A percentile compares a stretch with the other conserved stretches of the same genome.
phyloP scores from a whole-genome alignment of 2,888 invertebrate species.

The Hololepta plana region DNA sequence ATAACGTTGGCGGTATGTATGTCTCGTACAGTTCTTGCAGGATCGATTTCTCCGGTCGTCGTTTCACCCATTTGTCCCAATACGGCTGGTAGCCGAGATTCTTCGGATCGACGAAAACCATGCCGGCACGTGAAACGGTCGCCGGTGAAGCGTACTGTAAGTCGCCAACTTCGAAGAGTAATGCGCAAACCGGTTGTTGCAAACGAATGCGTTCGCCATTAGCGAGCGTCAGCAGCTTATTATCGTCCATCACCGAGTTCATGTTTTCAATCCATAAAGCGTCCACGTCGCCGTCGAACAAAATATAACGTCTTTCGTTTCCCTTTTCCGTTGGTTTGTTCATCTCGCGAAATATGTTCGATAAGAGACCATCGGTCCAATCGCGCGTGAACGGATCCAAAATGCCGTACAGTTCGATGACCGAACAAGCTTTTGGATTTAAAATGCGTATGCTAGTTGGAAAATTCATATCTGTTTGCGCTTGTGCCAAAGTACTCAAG shows the following conservation, averaged over 20 bases:
- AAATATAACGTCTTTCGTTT: constrained; percentile 56
- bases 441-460: constrained; percentile 64
- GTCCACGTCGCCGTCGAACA: constrained; percentile 90
- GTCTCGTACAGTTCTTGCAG: constrained; percentile 49
- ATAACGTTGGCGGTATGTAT: constrained; percentile 53
- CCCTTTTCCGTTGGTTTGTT: constrained; percentile 58
- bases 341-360: constrained; percentile 80
- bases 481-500: constrained; percentile 55
- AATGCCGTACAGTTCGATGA: constrained; percentile 76
- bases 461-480: constrained; percentile 56
- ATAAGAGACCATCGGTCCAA: constrained; percentile 85
- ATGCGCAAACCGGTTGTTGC: constrained; percentile 60
- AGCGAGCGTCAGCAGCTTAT: constrained; percentile 71
- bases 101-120: constrained; percentile 89
- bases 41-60: constrained; percentile 25
- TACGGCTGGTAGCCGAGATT: constrained; percentile 73
- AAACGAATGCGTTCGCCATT: constrained; percentile 79
- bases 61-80: constrained; percentile 66
- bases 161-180: constrained; percentile 83
- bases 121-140: constrained; percentile 80
- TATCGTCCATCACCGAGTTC: constrained; percentile 96
- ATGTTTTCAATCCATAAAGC: constrained; percentile 93
- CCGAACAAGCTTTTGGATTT: constrained; percentile 83
- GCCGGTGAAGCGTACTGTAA: constrained; percentile 83
- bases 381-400: constrained; percentile 72